Conservation (phyloP, 2,888 invertebrate genomes). For the Eupithecia dodoneata region DNA sequence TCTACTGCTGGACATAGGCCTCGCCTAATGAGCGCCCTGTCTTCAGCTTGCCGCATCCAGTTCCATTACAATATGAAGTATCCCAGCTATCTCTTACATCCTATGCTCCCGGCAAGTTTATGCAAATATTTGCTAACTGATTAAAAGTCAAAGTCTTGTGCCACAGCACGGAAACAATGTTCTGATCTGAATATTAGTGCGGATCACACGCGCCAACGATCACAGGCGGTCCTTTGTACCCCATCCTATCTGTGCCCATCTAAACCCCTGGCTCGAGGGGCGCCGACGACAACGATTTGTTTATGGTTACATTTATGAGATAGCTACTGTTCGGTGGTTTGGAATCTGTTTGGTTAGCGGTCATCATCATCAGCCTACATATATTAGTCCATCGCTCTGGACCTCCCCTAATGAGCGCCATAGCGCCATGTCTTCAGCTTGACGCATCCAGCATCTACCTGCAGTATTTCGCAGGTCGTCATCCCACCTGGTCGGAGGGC, state of each 20-base stretch:
- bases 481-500: too few relatives aligned
- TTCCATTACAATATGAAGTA: neutral
- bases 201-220: conserved; percentile 73
- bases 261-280: conserved; percentile 25
- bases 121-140: conserved; percentile 78
- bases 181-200: conserved; percentile 77
- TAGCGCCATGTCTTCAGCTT: too few relatives aligned
- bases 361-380: neutral
- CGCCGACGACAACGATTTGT: conserved; percentile 40
- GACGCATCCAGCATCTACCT: too few relatives aligned
- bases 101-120: conserved; percentile 27
- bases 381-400: too few relatives aligned
- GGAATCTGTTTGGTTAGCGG: conserved; percentile 15
- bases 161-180: conserved; percentile 50
- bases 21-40: too few relatives aligned
- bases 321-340: conserved; percentile 23
- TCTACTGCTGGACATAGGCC: too few relatives aligned
- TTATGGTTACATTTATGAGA: conserved; percentile 35
- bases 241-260: conserved; percentile 18
- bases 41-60: too few relatives aligned
- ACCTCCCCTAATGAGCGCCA: too few relatives aligned
- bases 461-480: too few relatives aligned
- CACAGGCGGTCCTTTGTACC: conserved; percentile 61
- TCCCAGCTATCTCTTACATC: conserved; percentile 6
- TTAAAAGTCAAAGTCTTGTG: conserved; percentile 74